Base-by-base conservation (phyloP, 1,140 invertebrate species). In the Triops longicaudatus region DNA sequence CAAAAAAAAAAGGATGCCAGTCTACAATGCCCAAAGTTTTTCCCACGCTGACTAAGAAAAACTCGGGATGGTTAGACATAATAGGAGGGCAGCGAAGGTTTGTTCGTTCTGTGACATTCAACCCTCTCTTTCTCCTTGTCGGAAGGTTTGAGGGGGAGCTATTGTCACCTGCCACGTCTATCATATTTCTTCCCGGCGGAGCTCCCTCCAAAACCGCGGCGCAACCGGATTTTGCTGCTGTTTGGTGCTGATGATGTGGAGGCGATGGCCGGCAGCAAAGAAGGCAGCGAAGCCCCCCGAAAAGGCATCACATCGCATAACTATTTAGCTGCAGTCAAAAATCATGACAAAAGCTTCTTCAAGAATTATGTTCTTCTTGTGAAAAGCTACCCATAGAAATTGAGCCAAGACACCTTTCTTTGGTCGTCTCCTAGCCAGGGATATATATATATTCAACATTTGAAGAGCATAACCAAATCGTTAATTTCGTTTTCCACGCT, bases 161-260 rank as follows among this genome's bases (percentile, higher is more conserved):
- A 63, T 63, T 63, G 50, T 63, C 50, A 63, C 50, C 50, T 63
- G 50, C 50, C 50, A 63, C 50, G 50, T 63, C 50, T 63, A 63
- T 63, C 50, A 63, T 63, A 63, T 63, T 63, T 63, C 50, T 22
- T 44, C 43, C 43, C 11, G 11, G 3, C 43, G 11, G 43, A 44
- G 43, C 17, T 17, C 43, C 43, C 43, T n/a, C n/a, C n/a, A n/a
- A n/a, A n/a, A n/a, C 43, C 1, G 17, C 43, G 11, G 43, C 43
- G 43, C 43, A 44, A 44, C 43, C 43, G 43, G 43, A 44, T 17
- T 63, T 17, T n/a, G 50, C 50, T 63, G 50, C 50, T 63, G 50
- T 63, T 37, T 37, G 31, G 31, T 37, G 31, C 31, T 37, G 31
- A 37, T 7, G 31, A 37, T 37, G 31, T 7, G 31, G 31, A 37